Percentiles rank a stretch among this genome's conserved stretches.
phyloP scores from a whole-genome alignment of 2,797 vertebrate genomes.

The Poecilia gillii region DNA sequence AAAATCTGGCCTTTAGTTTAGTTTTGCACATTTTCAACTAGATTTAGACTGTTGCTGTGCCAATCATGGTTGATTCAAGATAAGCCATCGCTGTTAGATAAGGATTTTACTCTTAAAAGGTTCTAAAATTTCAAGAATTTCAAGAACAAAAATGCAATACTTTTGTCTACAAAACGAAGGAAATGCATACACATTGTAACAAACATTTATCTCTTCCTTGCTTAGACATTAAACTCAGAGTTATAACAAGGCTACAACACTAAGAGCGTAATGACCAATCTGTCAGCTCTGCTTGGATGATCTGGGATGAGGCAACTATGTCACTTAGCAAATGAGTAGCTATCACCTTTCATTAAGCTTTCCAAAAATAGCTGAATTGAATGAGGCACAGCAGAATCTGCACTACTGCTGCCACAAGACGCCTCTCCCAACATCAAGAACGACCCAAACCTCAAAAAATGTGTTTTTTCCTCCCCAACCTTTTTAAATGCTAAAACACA shows the following conservation, averaged over 20 bases:
- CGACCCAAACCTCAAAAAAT: background rate
- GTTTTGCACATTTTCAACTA: too few relatives aligned
- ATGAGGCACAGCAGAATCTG: constrained; percentile 29
- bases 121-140: background rate
- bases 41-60: too few relatives aligned
- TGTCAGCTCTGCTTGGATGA: constrained; percentile 27
- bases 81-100: too few relatives aligned
- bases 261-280: constrained; percentile 22
- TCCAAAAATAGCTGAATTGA: constrained; percentile 56
- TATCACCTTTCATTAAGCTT: constrained; percentile 39
- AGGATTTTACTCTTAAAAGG: background rate
- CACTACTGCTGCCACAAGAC: constrained; percentile 37
- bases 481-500: constrained; percentile 12
- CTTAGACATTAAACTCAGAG: constrained; percentile 31
- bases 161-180: background rate
- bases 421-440: constrained; percentile 27
- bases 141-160: background rate
- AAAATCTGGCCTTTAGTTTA: too few relatives aligned
- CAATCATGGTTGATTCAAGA: too few relatives aligned
- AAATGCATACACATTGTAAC: background rate
- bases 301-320: constrained; percentile 35
- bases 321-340: constrained; percentile 38
- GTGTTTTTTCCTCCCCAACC: constrained; percentile 1
- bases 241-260: background rate
- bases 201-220: background rate